Base-by-base conservation (phyloP, 2,888 invertebrate species). In the Protophormia terraenovae region DNA sequence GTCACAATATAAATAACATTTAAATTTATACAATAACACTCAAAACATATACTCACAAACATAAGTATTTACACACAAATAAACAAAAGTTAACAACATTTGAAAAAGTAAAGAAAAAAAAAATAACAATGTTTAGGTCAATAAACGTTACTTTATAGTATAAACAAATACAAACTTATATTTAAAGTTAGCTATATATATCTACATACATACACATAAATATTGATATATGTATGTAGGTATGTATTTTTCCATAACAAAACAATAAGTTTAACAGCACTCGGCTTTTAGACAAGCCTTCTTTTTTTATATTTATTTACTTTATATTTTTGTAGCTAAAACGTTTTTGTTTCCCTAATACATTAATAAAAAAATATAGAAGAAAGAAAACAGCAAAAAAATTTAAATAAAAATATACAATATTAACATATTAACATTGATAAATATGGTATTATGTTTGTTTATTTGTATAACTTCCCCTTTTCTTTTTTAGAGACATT, bases 91-190 rank as follows among this genome's bases (percentile, higher is more conserved):
- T 27, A 32, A 19, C 4, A 22, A 47, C 3, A 60, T 50, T 69
- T 38, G 41, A 58, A 71, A 47, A 45, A n/a, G n/a, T n/a, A n/a
- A n/a, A n/a, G n/a, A 24, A 66, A 41, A 58, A 38, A 72, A 27
- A 60, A 64, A 47, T 64, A 58, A 86, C 62, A 83, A 83, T 69
- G 88, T 82, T 84, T 87, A 81, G 89, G 87, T 89, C 89, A 89
- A 89, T 88, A 89, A 89, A 89, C 88, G 88, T 88, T 88, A 75
- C 73, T 78, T n/a, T n/a, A 19, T 50, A 3, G 4, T 67, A 64
- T 16, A 53, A 27, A 62, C n/a, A 19, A 35, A 62, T 12, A 55
- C 29, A 27, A 55, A 24, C 22, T 19, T 22, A 12, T 27, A 53
- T 58, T 55, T 24, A 24, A 24, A 27, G 12, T n/a, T n/a, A n/a